Conservation (phyloP, 1,140 invertebrate genomes). For the Eriocheir sinensis region DNA sequence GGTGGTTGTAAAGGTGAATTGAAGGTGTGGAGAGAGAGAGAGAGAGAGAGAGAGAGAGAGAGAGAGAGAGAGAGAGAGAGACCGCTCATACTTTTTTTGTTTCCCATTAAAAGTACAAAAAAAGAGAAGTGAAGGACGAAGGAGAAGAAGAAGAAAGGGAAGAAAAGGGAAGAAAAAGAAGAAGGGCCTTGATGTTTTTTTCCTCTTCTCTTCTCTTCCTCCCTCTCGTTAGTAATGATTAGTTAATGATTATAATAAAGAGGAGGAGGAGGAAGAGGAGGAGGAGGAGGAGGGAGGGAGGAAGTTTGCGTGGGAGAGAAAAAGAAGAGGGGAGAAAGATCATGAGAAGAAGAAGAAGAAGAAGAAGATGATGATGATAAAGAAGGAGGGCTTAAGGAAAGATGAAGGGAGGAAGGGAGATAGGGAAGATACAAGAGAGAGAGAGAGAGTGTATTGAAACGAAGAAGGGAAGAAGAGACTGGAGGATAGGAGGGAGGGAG, state of each 20-base stretch:
- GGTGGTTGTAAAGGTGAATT: too few species aligned
- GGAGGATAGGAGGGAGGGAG: neutral
- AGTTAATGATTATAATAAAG: neutral
- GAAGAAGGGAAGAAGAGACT: neutral
- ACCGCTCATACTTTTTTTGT: neutral
- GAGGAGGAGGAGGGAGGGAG: slow-evolving; percentile 34
- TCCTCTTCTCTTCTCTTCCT: too few species aligned
- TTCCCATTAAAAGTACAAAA: too few species aligned
- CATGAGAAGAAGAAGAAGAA: neutral
- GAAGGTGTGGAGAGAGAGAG: neutral
- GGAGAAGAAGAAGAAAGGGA: neutral
- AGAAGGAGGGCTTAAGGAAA: neutral
- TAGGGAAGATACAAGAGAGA: neutral
- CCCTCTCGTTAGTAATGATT: neutral
- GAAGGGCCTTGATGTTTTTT: neutral
- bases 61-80: slow-evolving; percentile 35
- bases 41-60: slow-evolving; percentile 35
- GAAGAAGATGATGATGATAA: neutral
- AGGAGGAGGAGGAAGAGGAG: neutral
- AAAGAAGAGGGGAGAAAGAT: neutral
- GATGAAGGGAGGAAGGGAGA: neutral
- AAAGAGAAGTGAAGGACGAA: neutral
- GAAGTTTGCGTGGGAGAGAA: neutral
- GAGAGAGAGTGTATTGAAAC: neutral
- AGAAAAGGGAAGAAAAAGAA: neutral